A percentile compares a stretch with the other conserved stretches of the same genome.
phyloP scores from a whole-genome alignment of 2,797 vertebrate genomes.

The Thripadectes ignobilis region DNA sequence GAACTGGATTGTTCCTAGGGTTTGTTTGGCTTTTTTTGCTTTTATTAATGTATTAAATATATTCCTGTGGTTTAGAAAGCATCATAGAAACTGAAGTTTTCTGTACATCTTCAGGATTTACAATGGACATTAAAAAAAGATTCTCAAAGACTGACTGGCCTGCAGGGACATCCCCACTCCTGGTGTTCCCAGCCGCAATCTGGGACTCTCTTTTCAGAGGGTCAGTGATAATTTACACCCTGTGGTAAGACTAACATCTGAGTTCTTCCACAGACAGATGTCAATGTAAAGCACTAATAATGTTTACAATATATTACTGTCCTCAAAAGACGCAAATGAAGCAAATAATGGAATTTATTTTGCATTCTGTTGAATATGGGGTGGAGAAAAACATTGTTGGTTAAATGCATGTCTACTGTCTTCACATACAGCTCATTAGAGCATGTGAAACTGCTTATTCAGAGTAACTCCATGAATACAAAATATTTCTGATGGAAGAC shows the following conservation, averaged over 20 bases:
- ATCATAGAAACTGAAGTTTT: constrained; percentile 42
- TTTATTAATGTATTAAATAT: constrained; percentile 55
- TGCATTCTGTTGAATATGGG: background rate
- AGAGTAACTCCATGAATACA: background rate
- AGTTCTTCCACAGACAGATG: constrained; percentile 15
- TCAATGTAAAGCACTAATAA: constrained; percentile 13
- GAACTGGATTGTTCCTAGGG: constrained; percentile 68
- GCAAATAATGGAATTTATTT: constrained; percentile 43
- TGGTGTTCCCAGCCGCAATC: background rate
- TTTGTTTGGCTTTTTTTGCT: constrained; percentile 12
- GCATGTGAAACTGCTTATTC: constrained; percentile 10
- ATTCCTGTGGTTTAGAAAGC: constrained; percentile 48
- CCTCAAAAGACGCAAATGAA: background rate
- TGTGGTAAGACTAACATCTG: constrained; percentile 19
- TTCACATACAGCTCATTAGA: constrained; percentile 4
- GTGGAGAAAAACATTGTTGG: constrained; percentile 16
- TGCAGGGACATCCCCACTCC: constrained; percentile 3
- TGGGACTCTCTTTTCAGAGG: constrained; percentile 12
- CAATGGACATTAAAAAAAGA: constrained; percentile 10
- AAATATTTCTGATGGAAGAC: background rate
- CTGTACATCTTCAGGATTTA: constrained; percentile 50
- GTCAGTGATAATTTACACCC: constrained; percentile 26
- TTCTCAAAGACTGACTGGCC: constrained; percentile 21
- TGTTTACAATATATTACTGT: background rate
- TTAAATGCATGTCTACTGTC: constrained; percentile 18